Evolutionary conservation across 2,888 invertebrate genomes (phyloP), one percentile per base, ranked within the genome.

Genomic region (Halictus quadricinctus): DNA sequence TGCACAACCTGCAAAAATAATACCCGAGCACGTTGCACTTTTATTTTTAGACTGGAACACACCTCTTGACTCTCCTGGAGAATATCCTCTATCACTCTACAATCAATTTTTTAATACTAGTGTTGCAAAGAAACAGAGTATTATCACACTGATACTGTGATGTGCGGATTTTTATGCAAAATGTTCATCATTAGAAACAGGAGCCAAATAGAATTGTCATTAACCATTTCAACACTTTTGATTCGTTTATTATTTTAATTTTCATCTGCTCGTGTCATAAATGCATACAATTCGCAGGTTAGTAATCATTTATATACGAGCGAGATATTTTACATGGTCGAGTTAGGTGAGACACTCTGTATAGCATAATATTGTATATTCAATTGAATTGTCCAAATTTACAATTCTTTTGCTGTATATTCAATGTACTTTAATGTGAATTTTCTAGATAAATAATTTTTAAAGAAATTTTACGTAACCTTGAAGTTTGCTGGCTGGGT

Each of bases 1-100:
- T 15, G 72, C 72, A 36, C 54, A 69, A 15, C 46, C 54, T 73
- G 66, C 54, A 41, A 70, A 43, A 70, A 70, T 74, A 54, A 41
- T 74, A 41, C 1, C 18, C 7, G 21, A 69, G 36, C 18, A 41
- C 21, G 36, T 4, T 36, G 66, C 18, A 36, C 21, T 36, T 69
- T 21, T 21, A 36, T 69, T 69, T 69, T 69, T 69, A 69, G 66
- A 41, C 66, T 18, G 64, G 25, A 64, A 64, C 64, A 64, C 29
- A 7, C 29, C 64, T 64, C 6, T 29, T 29, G 15, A 29, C 64
- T 15, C 13, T 15, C 15, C 64, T 15, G 2, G 0, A 15, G 29
- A 4, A 58, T 58, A n/a, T 25, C 12, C 58, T 58, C 12, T 58
- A n/a, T n/a, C 21, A 4, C 58, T 50, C 2, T 36, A 36, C 36